Conservation (phyloP, 2,888 invertebrate genomes). For the Andricus quercusramuli region DNA sequence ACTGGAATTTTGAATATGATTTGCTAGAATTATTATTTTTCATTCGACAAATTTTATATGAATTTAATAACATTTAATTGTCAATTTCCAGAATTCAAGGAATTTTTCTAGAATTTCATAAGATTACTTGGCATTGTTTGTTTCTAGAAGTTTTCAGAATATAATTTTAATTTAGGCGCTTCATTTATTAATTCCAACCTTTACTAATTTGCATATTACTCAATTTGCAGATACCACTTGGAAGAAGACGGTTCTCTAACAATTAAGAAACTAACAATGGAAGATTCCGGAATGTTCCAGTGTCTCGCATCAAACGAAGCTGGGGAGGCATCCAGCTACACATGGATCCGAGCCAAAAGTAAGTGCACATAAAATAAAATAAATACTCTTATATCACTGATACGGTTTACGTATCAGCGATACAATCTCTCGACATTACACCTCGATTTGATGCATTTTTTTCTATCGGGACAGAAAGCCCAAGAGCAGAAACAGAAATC, state of each 20-base stretch:
- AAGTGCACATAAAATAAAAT: slow-evolving; percentile 80
- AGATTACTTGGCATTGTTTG: too few species aligned
- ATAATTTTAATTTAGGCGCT: too few species aligned
- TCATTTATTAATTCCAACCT: not conserved
- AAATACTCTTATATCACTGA: not conserved
- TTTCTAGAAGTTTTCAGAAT: too few species aligned
- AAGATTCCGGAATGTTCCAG: slow-evolving; percentile 96
- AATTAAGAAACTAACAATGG: slow-evolving; percentile 89
- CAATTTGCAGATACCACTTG: slow-evolving; percentile 84
- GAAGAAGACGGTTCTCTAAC: slow-evolving; percentile 90
- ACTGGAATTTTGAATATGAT: not conserved
- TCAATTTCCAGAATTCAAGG: not conserved
- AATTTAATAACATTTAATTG: not conserved
- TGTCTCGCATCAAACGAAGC: slow-evolving; percentile 95
- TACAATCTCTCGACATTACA: not conserved
- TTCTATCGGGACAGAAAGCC: slow-evolving; percentile 68
- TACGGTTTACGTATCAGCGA: not conserved
- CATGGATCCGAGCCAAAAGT: slow-evolving; percentile 98
- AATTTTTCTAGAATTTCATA: too few species aligned
- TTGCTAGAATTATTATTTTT: not conserved
- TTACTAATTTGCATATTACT: slow-evolving; percentile 72
- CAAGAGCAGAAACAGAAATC: slow-evolving; percentile 65
- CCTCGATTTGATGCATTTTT: slow-evolving; percentile 40
- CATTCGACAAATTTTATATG: too few species aligned
- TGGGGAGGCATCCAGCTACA: slow-evolving; percentile 92